Base-by-base conservation (phyloP, 2,113 vertebrate genomes). In the Microcebus lehilahytsara region DNA sequence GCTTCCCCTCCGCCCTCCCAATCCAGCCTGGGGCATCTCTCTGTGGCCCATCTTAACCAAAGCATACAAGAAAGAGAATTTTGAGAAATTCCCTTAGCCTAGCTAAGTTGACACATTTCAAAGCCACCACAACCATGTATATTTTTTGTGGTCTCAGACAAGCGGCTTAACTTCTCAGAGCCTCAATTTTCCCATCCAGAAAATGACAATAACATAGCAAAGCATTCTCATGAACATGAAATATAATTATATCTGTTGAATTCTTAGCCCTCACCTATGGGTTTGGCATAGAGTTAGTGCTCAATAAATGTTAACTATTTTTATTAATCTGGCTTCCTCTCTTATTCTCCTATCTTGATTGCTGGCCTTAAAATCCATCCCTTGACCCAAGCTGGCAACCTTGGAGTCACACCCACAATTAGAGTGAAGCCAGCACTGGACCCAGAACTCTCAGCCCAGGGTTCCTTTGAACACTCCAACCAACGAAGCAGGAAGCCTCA, bases 121-220 rank as follows among this genome's bases (percentile, higher is more conserved):
- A 66, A 88, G n/a, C 22, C 53, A 71, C 34, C 1, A 60, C 5
- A 88, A 51, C 3, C 85, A 77, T 1, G 2, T 14, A 10, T 67
- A 46, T n/a, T 46, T 53, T 81, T 92, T 72, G 30, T 53, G 49
- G 23, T 66, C 14, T 88, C 72, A 20, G 34, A 66, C 10, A 74
- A 93, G n/a, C 49, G 2, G 58, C 20, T 69, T 77, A 14, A 74
- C 66, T 96, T 71, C 81, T 34, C 9, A 16, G 67, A 96, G 58
- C 7, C 42, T 64, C 40, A 8, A 13, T 72, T 42, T 91, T 85
- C 56, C 16, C 69, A 17, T 93, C 17, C 62, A 32, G 46, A 86
- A 96, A 87, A 92, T 69, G 56, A 30, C 23, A 42, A 77, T 34
- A 69, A 78, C 23, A 42, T 5, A 85, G 46, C 64, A 95, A 90